Evolutionary conservation across 2,113 vertebrate species (phyloP).

Genomic region (Oxyura jamaicensis): DNA sequence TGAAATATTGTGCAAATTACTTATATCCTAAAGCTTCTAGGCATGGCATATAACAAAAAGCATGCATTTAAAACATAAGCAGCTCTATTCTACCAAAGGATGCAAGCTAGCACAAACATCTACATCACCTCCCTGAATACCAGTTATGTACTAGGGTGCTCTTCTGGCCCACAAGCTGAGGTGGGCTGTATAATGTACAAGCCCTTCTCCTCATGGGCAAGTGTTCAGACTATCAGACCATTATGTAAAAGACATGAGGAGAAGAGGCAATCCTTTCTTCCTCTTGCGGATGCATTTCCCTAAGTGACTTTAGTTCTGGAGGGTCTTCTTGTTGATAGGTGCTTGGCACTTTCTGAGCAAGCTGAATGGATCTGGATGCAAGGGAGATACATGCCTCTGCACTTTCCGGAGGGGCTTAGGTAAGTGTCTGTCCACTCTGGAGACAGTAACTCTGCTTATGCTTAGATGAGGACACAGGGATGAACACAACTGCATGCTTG

Average conservation of each 20-base stretch:
- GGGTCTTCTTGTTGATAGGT: background rate
- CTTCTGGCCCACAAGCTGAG: background rate
- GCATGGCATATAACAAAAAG: background rate
- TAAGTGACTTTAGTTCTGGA: background rate
- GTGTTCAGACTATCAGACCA: background rate
- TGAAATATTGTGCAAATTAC: background rate
- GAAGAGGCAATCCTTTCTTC: background rate
- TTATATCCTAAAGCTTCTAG: background rate
- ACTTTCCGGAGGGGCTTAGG: background rate
- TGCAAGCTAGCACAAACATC: background rate
- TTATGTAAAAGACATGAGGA: background rate
- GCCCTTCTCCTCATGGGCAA: background rate
- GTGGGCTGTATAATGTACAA: background rate
- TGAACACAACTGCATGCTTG: background rate
- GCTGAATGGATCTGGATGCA: background rate
- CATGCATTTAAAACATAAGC: background rate
- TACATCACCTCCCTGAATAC: background rate
- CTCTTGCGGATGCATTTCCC: background rate
- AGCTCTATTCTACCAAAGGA: background rate
- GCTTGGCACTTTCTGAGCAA: background rate
- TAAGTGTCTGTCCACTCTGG: background rate
- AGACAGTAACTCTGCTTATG: background rate
- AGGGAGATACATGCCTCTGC: rapidly evolving
- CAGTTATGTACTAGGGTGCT: background rate
- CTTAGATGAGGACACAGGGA: background rate